These are phyloP conservation scores for Meandrina meandrites DNA, from an alignment of 92 coral and sea anemone species.

Conservation along the genomic window DNA sequence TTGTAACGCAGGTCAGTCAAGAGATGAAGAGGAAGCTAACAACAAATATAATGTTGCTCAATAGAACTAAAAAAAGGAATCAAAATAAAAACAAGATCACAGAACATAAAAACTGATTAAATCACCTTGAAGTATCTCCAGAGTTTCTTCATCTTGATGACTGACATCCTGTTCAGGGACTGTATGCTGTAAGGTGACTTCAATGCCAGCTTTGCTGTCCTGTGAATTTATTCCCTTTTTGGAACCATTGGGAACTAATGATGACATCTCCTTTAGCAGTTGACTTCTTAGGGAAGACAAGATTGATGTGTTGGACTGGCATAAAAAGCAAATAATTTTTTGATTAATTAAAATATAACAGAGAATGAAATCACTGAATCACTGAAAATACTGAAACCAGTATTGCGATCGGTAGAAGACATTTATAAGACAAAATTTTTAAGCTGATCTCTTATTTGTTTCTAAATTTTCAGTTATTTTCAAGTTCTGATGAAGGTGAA, in stretches of 20 bases:
- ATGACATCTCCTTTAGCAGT: conserved; percentile 76
- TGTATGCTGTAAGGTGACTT: conserved; percentile 13
- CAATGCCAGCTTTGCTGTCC: conserved; percentile 30
- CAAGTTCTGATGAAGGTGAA: too few species aligned
- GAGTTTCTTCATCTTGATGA: conserved; percentile 90
- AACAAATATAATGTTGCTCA: too few species aligned
- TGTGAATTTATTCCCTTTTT: conserved; percentile 50
- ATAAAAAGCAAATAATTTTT: background rate
- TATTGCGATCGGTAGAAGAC: too few species aligned
- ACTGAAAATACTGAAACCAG: too few species aligned
- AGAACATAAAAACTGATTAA: background rate
- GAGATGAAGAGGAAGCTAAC: too few species aligned
- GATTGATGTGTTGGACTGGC: conserved; percentile 73
- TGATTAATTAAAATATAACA: background rate
- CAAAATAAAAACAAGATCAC: background rate
- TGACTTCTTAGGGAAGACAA: conserved; percentile 80
- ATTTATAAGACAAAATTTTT: too few species aligned
- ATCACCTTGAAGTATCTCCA: conserved; percentile 94
- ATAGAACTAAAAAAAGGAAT: too few species aligned
- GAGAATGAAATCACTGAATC: too few species aligned
- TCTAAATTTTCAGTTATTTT: too few species aligned
- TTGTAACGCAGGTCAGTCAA: background rate
- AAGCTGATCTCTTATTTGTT: too few species aligned
- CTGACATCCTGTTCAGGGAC: conserved; percentile 24
- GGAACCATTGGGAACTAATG: conserved; percentile 72